Evolutionary conservation across 2,888 invertebrate species (phyloP), one percentile per base, ranked within the genome.

Genomic region (Oscheius sp.): DNA sequence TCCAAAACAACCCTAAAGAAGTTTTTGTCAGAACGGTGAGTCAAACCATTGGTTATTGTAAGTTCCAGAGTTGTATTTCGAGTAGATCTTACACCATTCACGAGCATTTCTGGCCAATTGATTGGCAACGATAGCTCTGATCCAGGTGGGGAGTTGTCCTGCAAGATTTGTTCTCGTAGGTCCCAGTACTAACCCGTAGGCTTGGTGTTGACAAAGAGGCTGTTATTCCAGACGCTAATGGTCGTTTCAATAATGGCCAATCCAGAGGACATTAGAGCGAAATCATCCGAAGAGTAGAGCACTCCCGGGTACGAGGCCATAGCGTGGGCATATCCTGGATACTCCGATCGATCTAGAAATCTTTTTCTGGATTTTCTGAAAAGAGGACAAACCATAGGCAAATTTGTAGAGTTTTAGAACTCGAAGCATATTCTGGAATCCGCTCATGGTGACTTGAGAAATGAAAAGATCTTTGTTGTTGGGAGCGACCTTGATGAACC

Each of bases 71-170:
- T 93, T 92, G 86, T 90, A 91, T 6, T 89, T 88, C 0, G 91
- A 89, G 82, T 94, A 90, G 1, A 90, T 88, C 46, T 90, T 89
- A 0, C 91, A 91, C 95, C 95, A 95, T 3, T 91, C 89, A 67
- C 90, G 89, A 0, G 92, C 92, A 82, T 90, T 91, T 6, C 89
- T 89, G 0, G 94, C 91, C 61, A 95, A 88, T 73, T 93, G 91
- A 88, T 93, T 95, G 8, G 95, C 92, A 0, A 93, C 91, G 89
- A 93, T 91, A 15, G 92, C 90, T 2, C 94, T 90, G 0, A 92
- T 91, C 63, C 92, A 92, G 71, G 93, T 90, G 53, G 76, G 81
- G n/a, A 84, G 72, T 72, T 84, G 75, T n/a, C n/a, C n/a, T n/a
- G n/a, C n/a, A n/a, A n/a, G n/a, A n/a, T n/a, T n/a, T n/a, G n/a